These are phyloP conservation scores for Polyodon spathula DNA, from an alignment of 2,113 vertebrate genomes.

Conservation along the genomic window DNA sequence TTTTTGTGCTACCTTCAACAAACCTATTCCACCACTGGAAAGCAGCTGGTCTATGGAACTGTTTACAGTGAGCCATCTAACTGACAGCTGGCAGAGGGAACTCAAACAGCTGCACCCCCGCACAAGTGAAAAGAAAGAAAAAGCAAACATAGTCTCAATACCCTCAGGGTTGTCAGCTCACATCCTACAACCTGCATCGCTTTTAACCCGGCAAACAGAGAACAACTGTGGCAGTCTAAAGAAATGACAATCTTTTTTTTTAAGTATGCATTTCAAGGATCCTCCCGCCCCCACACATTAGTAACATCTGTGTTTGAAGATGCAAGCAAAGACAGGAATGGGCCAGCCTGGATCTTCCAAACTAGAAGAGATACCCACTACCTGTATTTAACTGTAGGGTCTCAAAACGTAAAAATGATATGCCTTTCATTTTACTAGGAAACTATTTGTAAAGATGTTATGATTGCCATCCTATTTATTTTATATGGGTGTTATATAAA, in stretches of 20 bases:
- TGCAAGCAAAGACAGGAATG: not conserved
- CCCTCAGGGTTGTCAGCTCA: conserved; percentile 59
- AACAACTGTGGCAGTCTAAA: conserved; percentile 54
- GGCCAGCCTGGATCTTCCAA: too few species aligned
- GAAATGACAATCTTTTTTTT: conserved; percentile 33
- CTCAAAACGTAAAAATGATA: too few species aligned
- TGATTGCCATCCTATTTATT: too few species aligned
- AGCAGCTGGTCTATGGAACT: conserved; percentile 62
- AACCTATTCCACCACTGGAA: conserved; percentile 59
- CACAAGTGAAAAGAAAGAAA: conserved; percentile 45
- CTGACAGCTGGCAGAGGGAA: conserved; percentile 69
- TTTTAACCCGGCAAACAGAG: conserved; percentile 55
- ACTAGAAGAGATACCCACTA: too few species aligned
- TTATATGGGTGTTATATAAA: too few species aligned
- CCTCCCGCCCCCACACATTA: not conserved
- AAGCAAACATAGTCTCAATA: conserved; percentile 52
- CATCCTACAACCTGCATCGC: conserved; percentile 43
- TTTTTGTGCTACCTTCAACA: not conserved
- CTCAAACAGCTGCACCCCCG: conserved; percentile 69
- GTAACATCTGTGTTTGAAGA: not conserved
- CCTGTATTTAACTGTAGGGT: too few species aligned
- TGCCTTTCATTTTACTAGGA: too few species aligned
- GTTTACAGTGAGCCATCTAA: conserved; percentile 49
- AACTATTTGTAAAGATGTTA: too few species aligned
- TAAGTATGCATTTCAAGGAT: conserved; percentile 1